Base-by-base conservation (phyloP, 2,113 vertebrate species). In the Cyphomyrus discorhynchus region DNA sequence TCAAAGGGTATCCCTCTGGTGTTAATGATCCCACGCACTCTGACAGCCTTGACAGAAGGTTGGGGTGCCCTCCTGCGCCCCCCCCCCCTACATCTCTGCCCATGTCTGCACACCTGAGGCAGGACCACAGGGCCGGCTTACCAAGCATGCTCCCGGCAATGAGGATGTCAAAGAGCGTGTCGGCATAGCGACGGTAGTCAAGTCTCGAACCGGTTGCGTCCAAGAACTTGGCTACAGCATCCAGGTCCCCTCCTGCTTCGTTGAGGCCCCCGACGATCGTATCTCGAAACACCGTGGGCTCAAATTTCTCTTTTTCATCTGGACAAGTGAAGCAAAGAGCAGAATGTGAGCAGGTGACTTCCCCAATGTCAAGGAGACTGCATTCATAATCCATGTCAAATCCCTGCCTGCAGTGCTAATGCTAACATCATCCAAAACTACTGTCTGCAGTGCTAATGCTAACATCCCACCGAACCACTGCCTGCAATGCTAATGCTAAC, bases 221-320 rank as follows among this genome's bases (percentile, higher is more conserved):
- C 93, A 98, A 93, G 93, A 98, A 98, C 91, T 97, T 98, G 93
- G 97, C 96, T 96, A 97, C 96, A 93, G 97, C 97, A 89, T 98
- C 98, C 93, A 98, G 94, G 93, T 98, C 97, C 87, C 93, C 95
- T 8, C 96, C 96, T 92, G 97, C 96, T 95, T 98, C 98, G 94
- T 97, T 98, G 93, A 98, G 97, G 90, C 98, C 97, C 90, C 96
- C 96, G 92, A 98, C 95, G 86, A 98, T 97, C 0, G 97, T 97
- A 96, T 98, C 97, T 95, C 97, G 95, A 95, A 98, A 98, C 92
- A 98, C 96, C 83, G 97, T 97, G 90, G 98, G 97, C 96, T 98
- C 98, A 94, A 98, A 98, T 97, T 98, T 98, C 97, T 98, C 97
- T 94, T 98, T 98, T 97, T 98, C 98, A 98, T 98, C 98, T 98